These are phyloP conservation scores for Actinernus sp. DNA, from an alignment of 92 coral and sea anemone genomes.

Conservation along the genomic window DNA sequence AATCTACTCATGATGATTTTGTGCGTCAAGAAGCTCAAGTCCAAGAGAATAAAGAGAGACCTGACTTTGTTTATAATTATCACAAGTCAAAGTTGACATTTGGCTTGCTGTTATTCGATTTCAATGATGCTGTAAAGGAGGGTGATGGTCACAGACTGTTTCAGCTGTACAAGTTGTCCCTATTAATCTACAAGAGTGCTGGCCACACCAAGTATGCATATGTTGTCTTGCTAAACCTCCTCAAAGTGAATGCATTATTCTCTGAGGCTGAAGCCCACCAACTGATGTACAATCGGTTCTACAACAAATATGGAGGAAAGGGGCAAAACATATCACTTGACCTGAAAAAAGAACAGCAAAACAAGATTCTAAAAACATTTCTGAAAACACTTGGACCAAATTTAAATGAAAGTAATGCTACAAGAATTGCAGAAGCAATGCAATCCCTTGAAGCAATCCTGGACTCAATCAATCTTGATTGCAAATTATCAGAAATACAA, in stretches of 20 bases:
- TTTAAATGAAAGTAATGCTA: slow-evolving; percentile 53
- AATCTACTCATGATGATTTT: neutral
- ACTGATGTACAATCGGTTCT: slow-evolving; percentile 47
- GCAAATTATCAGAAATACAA: slow-evolving; percentile 27
- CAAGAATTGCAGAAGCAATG: slow-evolving; percentile 50
- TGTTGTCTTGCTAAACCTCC: slow-evolving; percentile 35
- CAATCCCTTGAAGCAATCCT: slow-evolving; percentile 37
- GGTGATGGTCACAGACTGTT: slow-evolving; percentile 62
- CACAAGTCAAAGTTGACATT: slow-evolving; percentile 46
- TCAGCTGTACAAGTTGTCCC: slow-evolving; percentile 45
- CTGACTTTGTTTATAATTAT: slow-evolving; percentile 45
- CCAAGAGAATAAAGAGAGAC: neutral
- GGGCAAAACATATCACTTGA: slow-evolving; percentile 66
- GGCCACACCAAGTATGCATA: slow-evolving; percentile 59
- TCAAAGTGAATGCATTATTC: slow-evolving; percentile 36
- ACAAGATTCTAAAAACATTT: slow-evolving; percentile 49
- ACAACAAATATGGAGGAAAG: slow-evolving; percentile 54
- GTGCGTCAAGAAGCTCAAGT: neutral
- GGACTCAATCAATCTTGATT: slow-evolving; percentile 50
- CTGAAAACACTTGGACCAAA: slow-evolving; percentile 65
- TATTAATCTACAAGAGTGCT: slow-evolving; percentile 41
- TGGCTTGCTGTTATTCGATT: slow-evolving; percentile 32
- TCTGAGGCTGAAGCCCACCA: slow-evolving; percentile 43
- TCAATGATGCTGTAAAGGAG: slow-evolving; percentile 37
- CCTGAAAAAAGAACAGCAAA: slow-evolving; percentile 59